A percentile compares a stretch with the other conserved stretches of the same genome.
phyloP scores from a whole-genome alignment of 2,113 vertebrate species.

The Mirza zaza region DNA sequence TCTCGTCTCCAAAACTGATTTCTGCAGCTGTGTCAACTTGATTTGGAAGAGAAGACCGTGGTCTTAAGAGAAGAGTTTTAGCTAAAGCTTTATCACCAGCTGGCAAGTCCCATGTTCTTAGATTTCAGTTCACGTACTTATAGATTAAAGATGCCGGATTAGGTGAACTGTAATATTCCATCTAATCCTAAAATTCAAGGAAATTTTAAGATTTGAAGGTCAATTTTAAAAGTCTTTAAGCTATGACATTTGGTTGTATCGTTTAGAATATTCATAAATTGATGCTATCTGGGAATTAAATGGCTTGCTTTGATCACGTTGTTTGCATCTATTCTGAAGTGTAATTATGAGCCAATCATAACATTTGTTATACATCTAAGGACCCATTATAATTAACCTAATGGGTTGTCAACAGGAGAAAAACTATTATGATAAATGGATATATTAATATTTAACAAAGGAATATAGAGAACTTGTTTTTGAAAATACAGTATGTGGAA shows the following conservation, averaged over 20 bases:
- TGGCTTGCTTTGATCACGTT: background rate
- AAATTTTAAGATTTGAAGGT: background rate
- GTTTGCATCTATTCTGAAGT: background rate
- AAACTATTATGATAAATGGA: background rate
- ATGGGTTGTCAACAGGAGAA: background rate
- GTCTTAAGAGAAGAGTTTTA: background rate
- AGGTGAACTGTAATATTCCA: background rate
- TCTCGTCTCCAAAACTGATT: background rate
- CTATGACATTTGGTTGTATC: background rate
- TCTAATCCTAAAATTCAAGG: background rate
- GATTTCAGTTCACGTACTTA: background rate
- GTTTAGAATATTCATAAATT: background rate
- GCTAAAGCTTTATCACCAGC: background rate
- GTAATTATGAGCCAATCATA: background rate
- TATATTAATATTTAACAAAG: slow-evolving; percentile 1
- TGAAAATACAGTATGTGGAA: background rate
- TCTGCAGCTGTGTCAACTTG: background rate
- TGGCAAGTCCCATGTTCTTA: background rate
- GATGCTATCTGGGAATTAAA: background rate
- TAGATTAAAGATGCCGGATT: background rate
- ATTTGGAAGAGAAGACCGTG: background rate
- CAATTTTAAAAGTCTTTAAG: background rate
- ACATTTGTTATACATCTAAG: background rate
- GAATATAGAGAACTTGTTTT: background rate
- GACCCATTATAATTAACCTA: background rate